Base-by-base conservation (phyloP, 1,140 invertebrate species). In the Drosophila neocordata region DNA sequence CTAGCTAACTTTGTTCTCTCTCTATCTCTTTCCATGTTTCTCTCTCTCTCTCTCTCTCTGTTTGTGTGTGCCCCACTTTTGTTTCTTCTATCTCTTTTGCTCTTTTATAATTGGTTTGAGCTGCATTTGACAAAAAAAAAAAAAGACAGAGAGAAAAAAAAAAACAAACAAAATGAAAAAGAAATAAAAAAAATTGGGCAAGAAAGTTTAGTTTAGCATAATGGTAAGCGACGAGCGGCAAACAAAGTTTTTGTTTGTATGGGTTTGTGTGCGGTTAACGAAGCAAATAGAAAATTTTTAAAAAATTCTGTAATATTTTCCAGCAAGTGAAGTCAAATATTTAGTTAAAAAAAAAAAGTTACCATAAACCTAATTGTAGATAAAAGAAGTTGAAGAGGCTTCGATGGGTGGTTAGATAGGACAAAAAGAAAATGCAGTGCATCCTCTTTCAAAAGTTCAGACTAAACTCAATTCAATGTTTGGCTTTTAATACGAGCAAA, bases 191-290 rank as follows among this genome's bases (percentile, higher is more conserved):
- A 60, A 81, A 59, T 57, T 57, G 44, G 48, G 41, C 64, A 76
- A 79, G 67, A 88, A 87, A 87, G 75, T 88, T 82, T 88, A 87
- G 75, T 88, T 82, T 88, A 87, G 79, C 82, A 87, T 87, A 88
- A 87, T 87, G 76, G 38, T 59, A 74, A 63, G 62, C 68, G 66
- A 77, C 65, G 61, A 64, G 65, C 48, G 58, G 65, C 78, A 79
- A 87, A 78, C 83, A 87, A 88, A 87, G 74, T 87, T 79, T 79
- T 73, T 48, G 51, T 68, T 65, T 75, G 41, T 57, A 67, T 57
- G 66, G 60, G 71, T 64, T 20, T 73, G 69, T 78, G 67, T 88
- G 79, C 79, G 83, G 78, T 87, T 87, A 87, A 87, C 82, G 82
- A 87, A 87, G 82, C 82, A 83, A 88, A 87, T 78, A 82, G 65